Evolutionary conservation across 1,140 invertebrate genomes (phyloP), one percentile per base, ranked within the genome.

Genomic region (Eueides isabella): DNA sequence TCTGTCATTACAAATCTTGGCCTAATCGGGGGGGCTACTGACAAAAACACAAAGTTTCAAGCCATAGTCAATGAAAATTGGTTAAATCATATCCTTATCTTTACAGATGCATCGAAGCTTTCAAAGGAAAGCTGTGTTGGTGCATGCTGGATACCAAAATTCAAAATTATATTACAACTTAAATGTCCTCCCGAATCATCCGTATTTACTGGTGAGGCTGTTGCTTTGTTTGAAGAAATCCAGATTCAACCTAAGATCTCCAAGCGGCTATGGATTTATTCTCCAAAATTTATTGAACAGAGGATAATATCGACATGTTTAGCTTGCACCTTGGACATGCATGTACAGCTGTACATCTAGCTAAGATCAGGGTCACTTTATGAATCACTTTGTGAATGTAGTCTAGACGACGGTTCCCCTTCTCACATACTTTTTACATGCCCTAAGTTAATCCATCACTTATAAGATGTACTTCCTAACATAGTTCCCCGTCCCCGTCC

Each of bases 71-170:
- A 23, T 23, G 6, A 44, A 67, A 67, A 71, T 41, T 0, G 67
- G 67, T 61, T 28, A 61, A 35, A 61, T 29, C 67, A 69, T 33
- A 4, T 61, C 19, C 28, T 33, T 19, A 61, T 61, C 30, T 69
- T 62, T 12, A 77, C 75, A 7, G 75, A 77, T 77, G 67, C 71
- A 5, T 73, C 67, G 9, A 77, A 77, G 38, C 9, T 70, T 5
- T 44, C 44, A 12, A 44, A 44, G 5, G 67, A 69, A n/a, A 29
- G 67, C 16, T 61, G 55, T 67, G 67, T 77, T 29, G 71, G 67
- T 12, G 29, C 66, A 31, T 71, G 71, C 16, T 76, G 70, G 75
- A 66, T 76, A 1, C 65, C 75, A 3, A 72, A 68, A 72, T 76
- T 64, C 38, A 68, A 48, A 64, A 67, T 67, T 67, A 44, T 19